Conservation (phyloP, 1,140 invertebrate genomes). For the Antheraea pernyi region DNA sequence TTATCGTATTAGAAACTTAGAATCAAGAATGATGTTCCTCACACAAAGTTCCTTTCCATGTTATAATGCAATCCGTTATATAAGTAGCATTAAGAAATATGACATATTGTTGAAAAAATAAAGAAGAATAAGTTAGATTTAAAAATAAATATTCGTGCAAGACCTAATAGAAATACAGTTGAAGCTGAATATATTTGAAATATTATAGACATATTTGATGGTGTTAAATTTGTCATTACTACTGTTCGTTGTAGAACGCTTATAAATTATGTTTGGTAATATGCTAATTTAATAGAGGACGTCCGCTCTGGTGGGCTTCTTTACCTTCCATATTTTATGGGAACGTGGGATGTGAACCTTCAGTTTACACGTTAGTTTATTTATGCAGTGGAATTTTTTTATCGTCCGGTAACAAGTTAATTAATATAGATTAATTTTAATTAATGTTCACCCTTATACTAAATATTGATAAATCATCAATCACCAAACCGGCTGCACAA, state of each 20-base stretch:
- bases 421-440: background rate
- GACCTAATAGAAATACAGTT: too few relatives aligned
- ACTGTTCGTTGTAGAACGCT: background rate
- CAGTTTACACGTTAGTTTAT: background rate
- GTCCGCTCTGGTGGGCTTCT: constrained; percentile 1
- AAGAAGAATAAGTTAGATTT: too few relatives aligned
- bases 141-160: too few relatives aligned
- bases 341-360: constrained; percentile 1
- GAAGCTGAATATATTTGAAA: too few relatives aligned
- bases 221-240: background rate
- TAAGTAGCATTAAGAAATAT: too few relatives aligned
- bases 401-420: background rate
- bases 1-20: too few relatives aligned
- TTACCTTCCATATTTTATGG: background rate
- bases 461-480: background rate
- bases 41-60: too few relatives aligned
- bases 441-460: background rate
- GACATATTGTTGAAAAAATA: too few relatives aligned
- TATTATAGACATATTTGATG: background rate
- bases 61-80: too few relatives aligned
- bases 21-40: too few relatives aligned
- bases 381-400: background rate
- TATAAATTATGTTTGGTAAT: constrained; percentile 4
- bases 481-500: background rate
- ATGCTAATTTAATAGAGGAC: constrained; percentile 1